Conservation (phyloP, 2,113 vertebrate genomes). For the Brachyistius frenatus region DNA sequence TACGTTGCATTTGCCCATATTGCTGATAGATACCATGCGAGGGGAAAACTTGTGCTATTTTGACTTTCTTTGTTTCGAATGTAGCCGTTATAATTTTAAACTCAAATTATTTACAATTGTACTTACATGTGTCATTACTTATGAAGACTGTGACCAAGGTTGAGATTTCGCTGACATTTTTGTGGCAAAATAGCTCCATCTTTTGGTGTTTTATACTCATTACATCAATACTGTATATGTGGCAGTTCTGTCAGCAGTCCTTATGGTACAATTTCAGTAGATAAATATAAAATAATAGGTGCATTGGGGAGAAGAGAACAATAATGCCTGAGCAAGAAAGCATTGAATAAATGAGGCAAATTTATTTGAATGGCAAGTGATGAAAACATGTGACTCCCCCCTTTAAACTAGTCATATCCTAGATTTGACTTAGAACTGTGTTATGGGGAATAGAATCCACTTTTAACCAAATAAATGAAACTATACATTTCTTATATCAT, state of each 20-base stretch:
- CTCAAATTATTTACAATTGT: too few relatives aligned
- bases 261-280: background rate
- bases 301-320: background rate
- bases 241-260: slow-evolving; percentile 19
- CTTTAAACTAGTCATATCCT: background rate
- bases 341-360: background rate
- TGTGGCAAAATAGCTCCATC: slow-evolving; percentile 71
- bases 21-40: too few relatives aligned
- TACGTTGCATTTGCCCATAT: too few relatives aligned
- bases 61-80: background rate
- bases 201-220: slow-evolving; percentile 57
- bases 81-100: background rate
- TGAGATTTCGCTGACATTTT: background rate
- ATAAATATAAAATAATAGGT: background rate
- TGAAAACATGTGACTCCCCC: background rate
- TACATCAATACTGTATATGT: slow-evolving; percentile 58
- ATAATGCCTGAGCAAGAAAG: background rate
- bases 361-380: background rate
- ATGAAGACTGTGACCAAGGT: background rate
- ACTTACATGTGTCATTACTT: background rate
- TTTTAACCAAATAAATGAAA: slow-evolving; percentile 50
- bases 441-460: background rate
- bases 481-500: slow-evolving; percentile 10
- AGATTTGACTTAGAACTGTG: background rate
- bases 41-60: too few relatives aligned